Percentiles rank a stretch among this genome's conserved stretches.
These are phyloP conservation scores for Maconellicoccus hirsutus DNA, from an alignment of 1,140 invertebrate genomes.

Conservation along the genomic window DNA sequence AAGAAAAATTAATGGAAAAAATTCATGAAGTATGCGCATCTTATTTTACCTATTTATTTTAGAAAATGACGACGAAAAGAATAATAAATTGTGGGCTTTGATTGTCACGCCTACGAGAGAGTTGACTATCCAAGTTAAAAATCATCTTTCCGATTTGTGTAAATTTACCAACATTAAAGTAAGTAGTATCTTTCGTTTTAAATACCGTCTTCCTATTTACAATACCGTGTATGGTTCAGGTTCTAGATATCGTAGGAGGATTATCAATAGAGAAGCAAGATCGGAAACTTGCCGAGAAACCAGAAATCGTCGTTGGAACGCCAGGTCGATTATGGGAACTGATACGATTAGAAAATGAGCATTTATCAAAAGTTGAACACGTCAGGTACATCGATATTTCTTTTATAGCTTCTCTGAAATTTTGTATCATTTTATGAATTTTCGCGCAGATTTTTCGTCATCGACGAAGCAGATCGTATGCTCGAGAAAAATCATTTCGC, in stretches of 20 bases:
- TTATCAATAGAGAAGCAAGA: constrained; percentile 85
- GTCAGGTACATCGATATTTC: constrained; percentile 45
- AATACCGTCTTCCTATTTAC: neutral
- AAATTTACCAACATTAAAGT: constrained; percentile 62
- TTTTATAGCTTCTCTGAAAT: constrained; percentile 5
- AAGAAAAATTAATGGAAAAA: neutral
- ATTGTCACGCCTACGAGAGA: constrained; percentile 92
- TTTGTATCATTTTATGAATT: constrained; percentile 35
- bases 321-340: constrained; percentile 93
- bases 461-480: constrained; percentile 99
- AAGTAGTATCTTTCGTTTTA: neutral
- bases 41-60: no score
- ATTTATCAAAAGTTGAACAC: constrained; percentile 54
- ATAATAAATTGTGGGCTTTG: constrained; percentile 52
- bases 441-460: constrained; percentile 50
- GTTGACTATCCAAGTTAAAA: constrained; percentile 83
- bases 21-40: no score
- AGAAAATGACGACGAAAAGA: constrained; percentile 20
- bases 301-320: constrained; percentile 91
- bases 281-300: constrained; percentile 62
- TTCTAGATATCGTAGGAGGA: constrained; percentile 77
- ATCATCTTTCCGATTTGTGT: constrained; percentile 65
- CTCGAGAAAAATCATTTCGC: constrained; percentile 92
- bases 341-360: constrained; percentile 59
- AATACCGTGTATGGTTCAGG: constrained; percentile 25